A percentile compares a stretch with the other conserved stretches of the same genome.
phyloP scores from a whole-genome alignment of 1,140 invertebrate genomes.

The Chlorops oryzae region DNA sequence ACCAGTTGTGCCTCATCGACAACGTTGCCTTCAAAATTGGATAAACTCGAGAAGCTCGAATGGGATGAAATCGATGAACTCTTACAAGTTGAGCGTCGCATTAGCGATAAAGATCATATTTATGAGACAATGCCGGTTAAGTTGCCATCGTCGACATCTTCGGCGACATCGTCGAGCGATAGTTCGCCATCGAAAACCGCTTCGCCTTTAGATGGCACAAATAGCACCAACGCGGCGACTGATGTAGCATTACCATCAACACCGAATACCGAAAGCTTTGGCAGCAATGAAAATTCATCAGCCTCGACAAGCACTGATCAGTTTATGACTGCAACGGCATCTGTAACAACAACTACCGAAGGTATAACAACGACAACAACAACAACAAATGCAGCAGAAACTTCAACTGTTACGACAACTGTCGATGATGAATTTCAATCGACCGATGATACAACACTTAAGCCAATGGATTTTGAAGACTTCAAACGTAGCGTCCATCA shows the following conservation, averaged over 20 bases:
- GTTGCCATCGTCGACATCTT: conserved; percentile 56
- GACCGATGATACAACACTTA: conserved; percentile 38
- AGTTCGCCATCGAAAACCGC: conserved; percentile 36
- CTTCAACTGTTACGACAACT: conserved; percentile 30
- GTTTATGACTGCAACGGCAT: conserved; percentile 42
- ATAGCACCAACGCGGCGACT: conserved; percentile 19
- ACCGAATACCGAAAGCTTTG: conserved; percentile 27
- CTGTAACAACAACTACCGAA: conserved; percentile 29
- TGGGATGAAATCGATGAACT: conserved; percentile 68
- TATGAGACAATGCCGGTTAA: conserved; percentile 68
- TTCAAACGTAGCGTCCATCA: conserved; percentile 44
- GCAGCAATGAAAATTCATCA: conserved; percentile 22
- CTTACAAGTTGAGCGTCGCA: conserved; percentile 60
- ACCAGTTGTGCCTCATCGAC: conserved; percentile 54
- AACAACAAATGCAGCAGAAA: conserved; percentile 28
- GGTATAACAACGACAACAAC: conserved; percentile 23
- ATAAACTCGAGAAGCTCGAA: conserved; percentile 54
- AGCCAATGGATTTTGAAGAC: conserved; percentile 45
- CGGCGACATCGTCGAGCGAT: conserved; percentile 47
- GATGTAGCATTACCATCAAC: conserved; percentile 10
- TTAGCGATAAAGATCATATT: conserved; percentile 59
- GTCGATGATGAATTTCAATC: conserved; percentile 33
- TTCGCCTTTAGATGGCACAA: conserved; percentile 21
- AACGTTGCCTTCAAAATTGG: conserved; percentile 65
- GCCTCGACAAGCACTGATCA: conserved; percentile 28